Evolutionary conservation across 2,888 invertebrate species (phyloP).

Genomic region (Falcaria lacertinaria): DNA sequence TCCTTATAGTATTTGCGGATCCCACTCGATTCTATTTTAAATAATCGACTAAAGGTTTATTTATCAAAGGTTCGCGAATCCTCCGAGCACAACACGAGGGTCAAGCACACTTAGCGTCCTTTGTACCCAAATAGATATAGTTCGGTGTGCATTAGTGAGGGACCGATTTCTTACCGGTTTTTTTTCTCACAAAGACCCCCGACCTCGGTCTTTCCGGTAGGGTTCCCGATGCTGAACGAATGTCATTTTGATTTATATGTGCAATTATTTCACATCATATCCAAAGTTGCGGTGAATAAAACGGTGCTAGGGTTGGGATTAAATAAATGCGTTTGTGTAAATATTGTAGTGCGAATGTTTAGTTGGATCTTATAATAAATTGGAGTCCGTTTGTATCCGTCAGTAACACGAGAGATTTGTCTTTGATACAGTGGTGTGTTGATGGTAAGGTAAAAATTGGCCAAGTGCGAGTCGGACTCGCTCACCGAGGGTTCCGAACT

Average conservation of each 20-base stretch:
- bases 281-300: neutral
- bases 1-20: neutral
- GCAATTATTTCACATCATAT: constrained; percentile 52
- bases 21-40: neutral
- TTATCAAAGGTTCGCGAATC: constrained; percentile 1
- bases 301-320: neutral
- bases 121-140: constrained; percentile 69
- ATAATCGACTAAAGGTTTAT: neutral
- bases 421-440: too few relatives aligned
- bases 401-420: neutral
- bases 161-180: constrained; percentile 57
- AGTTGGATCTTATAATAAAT: neutral
- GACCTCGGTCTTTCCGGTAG: constrained; percentile 42
- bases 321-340: neutral
- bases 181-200: constrained; percentile 42
- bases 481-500: too few relatives aligned
- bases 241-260: constrained; percentile 73
- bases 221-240: constrained; percentile 62
- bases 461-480: too few relatives aligned
- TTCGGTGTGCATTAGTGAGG: constrained; percentile 67
- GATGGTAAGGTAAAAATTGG: too few relatives aligned
- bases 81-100: constrained; percentile 19
- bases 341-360: neutral
- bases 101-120: constrained; percentile 62
- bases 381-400: neutral